Conservation (phyloP, 2,113 vertebrate species). For the Synchiropus splendidus region DNA sequence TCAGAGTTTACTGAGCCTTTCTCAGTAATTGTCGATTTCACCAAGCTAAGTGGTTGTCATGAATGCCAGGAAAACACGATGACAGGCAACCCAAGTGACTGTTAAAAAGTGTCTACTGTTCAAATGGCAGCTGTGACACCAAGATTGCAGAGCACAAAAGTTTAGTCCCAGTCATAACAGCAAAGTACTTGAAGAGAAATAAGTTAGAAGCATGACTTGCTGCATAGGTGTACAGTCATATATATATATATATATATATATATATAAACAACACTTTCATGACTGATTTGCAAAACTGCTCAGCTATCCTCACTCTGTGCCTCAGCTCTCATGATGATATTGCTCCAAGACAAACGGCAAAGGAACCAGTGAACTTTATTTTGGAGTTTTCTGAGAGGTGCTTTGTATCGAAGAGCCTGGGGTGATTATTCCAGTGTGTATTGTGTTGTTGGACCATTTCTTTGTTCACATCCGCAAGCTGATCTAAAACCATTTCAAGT, state of each 20-base stretch:
- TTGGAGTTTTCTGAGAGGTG: constrained; percentile 49
- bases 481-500: constrained; percentile 54
- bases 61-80: too few relatives aligned
- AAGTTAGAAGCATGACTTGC: constrained; percentile 7
- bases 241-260: too few relatives aligned
- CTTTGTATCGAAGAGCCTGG: constrained; percentile 50
- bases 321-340: too few relatives aligned
- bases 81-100: too few relatives aligned
- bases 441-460: constrained; percentile 50
- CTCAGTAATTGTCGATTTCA: too few relatives aligned
- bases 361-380: constrained; percentile 49
- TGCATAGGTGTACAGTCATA: too few relatives aligned
- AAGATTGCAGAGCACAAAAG: constrained; percentile 29
- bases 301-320: too few relatives aligned
- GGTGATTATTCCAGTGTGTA: constrained; percentile 55
- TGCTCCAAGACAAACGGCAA: constrained; percentile 31
- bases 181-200: constrained; percentile 8
- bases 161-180: constrained; percentile 23
- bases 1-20: too few relatives aligned
- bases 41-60: too few relatives aligned
- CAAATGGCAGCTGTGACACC: constrained; percentile 27
- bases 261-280: too few relatives aligned
- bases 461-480: constrained; percentile 50
- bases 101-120: too few relatives aligned
- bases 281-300: too few relatives aligned